These are phyloP conservation scores for Monochamus alternatus DNA, from an alignment of 2,888 invertebrate species.

Conservation along the genomic window DNA sequence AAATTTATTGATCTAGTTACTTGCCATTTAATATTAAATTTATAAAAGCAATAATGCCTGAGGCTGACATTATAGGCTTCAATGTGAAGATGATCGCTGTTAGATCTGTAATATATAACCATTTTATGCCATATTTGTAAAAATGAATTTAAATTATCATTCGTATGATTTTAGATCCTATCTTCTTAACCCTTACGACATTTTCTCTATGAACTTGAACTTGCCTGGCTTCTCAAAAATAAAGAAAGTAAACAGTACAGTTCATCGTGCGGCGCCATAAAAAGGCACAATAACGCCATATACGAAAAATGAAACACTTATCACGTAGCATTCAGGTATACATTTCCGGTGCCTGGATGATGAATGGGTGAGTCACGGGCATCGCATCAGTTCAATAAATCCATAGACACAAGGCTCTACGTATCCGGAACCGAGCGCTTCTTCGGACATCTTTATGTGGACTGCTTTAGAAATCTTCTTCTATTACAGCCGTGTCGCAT, in stretches of 20 bases:
- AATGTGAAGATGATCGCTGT: no score
- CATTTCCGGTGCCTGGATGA: constrained; percentile 57
- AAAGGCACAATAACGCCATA: constrained; percentile 52
- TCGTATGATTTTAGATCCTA: neutral
- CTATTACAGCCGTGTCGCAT: neutral
- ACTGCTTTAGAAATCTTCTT: constrained; percentile 27
- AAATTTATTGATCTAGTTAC: no score
- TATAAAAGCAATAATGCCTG: no score
- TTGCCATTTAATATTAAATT: no score
- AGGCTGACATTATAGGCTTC: no score
- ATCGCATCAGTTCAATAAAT: constrained; percentile 27
- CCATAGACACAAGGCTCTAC: neutral
- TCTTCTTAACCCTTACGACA: neutral
- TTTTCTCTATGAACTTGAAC: constrained; percentile 36
- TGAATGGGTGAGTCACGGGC: constrained; percentile 53
- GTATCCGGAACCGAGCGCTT: constrained; percentile 14
- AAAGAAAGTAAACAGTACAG: constrained; percentile 48
- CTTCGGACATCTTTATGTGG: constrained; percentile 14
- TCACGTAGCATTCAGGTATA: constrained; percentile 58
- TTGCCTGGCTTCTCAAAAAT: constrained; percentile 35
- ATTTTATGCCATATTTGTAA: no score
- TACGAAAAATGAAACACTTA: constrained; percentile 53
- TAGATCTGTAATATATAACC: no score
- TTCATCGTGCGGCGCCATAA: constrained; percentile 47
- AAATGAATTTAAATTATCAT: neutral